Base-by-base conservation (phyloP, 2,888 invertebrate species). In the Ochlodes sylvanus region DNA sequence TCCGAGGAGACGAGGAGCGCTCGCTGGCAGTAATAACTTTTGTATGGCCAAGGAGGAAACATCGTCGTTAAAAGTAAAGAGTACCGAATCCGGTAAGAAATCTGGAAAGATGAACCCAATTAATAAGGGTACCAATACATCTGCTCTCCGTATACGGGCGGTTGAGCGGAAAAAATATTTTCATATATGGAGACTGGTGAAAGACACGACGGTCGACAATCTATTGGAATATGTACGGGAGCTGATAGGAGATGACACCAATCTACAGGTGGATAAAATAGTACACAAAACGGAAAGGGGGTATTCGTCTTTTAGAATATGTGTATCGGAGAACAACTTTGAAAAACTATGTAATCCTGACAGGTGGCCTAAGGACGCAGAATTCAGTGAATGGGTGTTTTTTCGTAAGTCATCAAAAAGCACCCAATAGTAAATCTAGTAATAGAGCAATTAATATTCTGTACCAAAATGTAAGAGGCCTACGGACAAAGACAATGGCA, bases 341-440 rank as follows among this genome's bases (percentile, higher is more conserved):
- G n/a, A n/a, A n/a, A n/a, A n/a, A n/a, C n/a, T n/a, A n/a, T 63
- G 41, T 54, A n/a, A 21, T n/a, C 52, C 38, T 57, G 19, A 68
- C 12, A 27, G 38, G 19, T 63, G 63, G 63, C 63, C 63, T 14
- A 54, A 54, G 41, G 9, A 63, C 14, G 63, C 54, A n/a, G 61
- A 61, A 38, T 61, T 12, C 12, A 61, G 61, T 32, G 47, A 61
- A 32, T 47, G 47, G 60, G 27, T 60, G 47, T 60, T 27, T 70
- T 76, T 76, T 76, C 74, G 72, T 14, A 56, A 34, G 34, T n/a
- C 34, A 19, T 15, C 66, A 42, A 69, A 14, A 60, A 62, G 47
- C 2, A 42, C 56, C 21, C 12, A 50, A 19, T 58, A 58, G n/a
- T n/a, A 42, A 56, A 15, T 7, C n/a, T 10, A n/a, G 19, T 38